These are phyloP conservation scores for Dromius quadrimaculatus DNA, from an alignment of 2,888 invertebrate genomes.

Conservation along the genomic window DNA sequence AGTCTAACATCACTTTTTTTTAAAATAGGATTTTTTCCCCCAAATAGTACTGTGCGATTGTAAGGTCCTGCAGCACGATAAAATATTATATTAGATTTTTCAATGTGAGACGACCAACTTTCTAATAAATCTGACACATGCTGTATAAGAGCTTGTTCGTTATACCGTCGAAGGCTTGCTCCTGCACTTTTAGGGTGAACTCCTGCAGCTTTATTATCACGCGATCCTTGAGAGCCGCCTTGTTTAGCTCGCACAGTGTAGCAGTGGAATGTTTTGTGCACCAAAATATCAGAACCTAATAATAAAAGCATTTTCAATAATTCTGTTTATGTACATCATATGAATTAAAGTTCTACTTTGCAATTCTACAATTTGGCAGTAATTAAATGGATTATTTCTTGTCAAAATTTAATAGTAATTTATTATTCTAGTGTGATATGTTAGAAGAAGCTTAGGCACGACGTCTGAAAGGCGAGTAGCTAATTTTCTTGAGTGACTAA, in stretches of 20 bases:
- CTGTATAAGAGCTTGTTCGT: conserved; percentile 76
- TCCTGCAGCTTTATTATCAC: conserved; percentile 73
- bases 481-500: no score
- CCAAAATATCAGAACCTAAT: conserved; percentile 67
- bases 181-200: conserved; percentile 85
- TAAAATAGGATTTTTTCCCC: conserved; percentile 78
- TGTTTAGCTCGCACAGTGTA: conserved; percentile 88
- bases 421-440: no score
- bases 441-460: no score
- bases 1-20: conserved; percentile 74
- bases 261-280: conserved; percentile 87
- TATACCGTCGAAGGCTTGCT: conserved; percentile 82
- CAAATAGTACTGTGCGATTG: conserved; percentile 80
- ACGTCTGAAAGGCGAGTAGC: no score
- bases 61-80: conserved; percentile 79
- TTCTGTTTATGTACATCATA: no score
- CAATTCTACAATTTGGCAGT: no score
- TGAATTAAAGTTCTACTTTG: no score
- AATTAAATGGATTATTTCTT: background rate
- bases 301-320: background rate
- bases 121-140: conserved; percentile 31
- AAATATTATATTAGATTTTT: conserved; percentile 43
- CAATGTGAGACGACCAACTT: conserved; percentile 34
- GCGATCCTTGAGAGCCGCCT: conserved; percentile 79
- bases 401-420: no score